Evolutionary conservation across 2,113 vertebrate species (phyloP), one percentile per base, ranked within the genome.

Genomic region (Equus przewalskii): DNA sequence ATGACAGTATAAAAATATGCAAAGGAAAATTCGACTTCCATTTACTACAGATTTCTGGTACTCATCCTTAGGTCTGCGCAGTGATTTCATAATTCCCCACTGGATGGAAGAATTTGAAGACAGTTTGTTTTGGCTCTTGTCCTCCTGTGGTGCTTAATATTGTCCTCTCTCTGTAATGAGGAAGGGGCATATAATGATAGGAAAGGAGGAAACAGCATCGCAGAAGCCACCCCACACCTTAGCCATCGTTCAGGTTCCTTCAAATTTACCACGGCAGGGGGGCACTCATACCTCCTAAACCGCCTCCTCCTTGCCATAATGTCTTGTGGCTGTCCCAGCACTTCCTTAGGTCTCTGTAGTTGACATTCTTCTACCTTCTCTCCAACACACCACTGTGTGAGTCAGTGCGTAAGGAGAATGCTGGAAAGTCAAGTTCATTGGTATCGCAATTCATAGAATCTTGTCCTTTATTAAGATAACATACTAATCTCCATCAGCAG

Each of bases 1-100:
- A 91, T 94, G 79, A 91, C 62, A 95, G 84, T 13, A 76, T 41
- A 96, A 88, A 98, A 95, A 84, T 95, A 96, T 85, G 82, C 89
- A 94, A 97, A 96, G n/a, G 89, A 46, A 93, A 96, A 96, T 90
- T 69, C 86, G 78, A 76, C 93, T 97, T 91, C 90, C 92, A 96
- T 87, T 96, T 97, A 93, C 84, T 89, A 86, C 70, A 92, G 21
- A 60, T 94, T 97, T 91, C 83, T 92, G 51, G 72, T 92, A 88
- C 46, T 91, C 75, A 41, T 67, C 69, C 80, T 97, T 76, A 94
- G 51, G 41, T 93, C 79, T 84, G 54, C 15, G 6, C 26, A 9
- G 65, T 84, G 16, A 87, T 85, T 96, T 90, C 65, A 84, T 13
- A 83, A 70, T 92, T 95, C n/a, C 62, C 86, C 62, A 22, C 54